These are phyloP conservation scores for Corythucha ciliata DNA, from an alignment of 2,888 invertebrate genomes.

Conservation along the genomic window DNA sequence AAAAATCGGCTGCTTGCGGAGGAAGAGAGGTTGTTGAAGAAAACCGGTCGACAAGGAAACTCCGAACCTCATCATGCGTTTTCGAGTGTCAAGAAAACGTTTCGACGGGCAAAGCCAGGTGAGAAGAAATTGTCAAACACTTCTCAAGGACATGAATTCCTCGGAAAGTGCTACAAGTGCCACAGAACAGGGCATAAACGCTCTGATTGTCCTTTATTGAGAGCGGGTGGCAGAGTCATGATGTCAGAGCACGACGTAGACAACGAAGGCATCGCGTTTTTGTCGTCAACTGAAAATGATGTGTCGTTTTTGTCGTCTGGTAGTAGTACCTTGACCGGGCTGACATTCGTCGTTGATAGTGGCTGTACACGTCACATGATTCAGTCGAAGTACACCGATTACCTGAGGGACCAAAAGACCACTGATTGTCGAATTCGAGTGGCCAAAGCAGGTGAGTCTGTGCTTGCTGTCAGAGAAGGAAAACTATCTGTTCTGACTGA, in stretches of 20 bases:
- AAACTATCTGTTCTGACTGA: neutral
- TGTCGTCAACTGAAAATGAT: no score
- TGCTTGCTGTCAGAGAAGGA: neutral
- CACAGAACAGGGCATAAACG: neutral
- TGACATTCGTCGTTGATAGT: slow-evolving; percentile 2
- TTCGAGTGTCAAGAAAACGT: neutral
- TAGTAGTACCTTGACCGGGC: no score
- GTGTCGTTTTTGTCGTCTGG: no score
- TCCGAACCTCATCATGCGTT: slow-evolving; percentile 4
- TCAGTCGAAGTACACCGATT: neutral
- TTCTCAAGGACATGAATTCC: neutral
- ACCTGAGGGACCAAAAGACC: no score
- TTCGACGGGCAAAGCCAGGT: no score
- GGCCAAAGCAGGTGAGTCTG: slow-evolving; percentile 1
- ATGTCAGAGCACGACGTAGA: neutral
- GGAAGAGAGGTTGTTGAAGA: slow-evolving; percentile 10
- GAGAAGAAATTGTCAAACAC: no score
- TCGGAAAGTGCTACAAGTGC: slow-evolving; percentile 3
- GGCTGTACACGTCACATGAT: slow-evolving; percentile 6
- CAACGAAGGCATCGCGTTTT: neutral
- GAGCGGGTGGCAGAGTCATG: neutral
- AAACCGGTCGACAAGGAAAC: neutral
- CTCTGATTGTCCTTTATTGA: neutral
- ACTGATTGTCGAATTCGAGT: no score
- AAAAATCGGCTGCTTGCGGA: slow-evolving; percentile 4